A percentile compares a stretch with the other conserved stretches of the same genome.
phyloP scores from a whole-genome alignment of 2,113 vertebrate genomes.

The Holacanthus passer region DNA sequence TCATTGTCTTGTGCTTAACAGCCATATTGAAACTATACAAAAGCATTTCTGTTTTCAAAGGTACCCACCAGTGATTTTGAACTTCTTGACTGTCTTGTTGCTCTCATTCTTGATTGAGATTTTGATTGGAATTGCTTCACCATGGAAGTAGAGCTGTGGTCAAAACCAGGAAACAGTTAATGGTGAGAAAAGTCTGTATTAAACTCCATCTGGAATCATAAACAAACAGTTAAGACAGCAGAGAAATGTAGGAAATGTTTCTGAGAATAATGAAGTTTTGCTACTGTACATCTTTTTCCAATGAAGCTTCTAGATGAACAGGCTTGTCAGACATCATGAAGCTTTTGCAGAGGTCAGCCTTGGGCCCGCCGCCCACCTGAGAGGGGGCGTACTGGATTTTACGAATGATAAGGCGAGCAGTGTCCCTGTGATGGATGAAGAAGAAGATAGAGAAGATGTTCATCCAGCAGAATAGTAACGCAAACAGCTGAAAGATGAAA shows the following conservation, averaged over 20 bases:
- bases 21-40: neutral
- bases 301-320: conserved; percentile 88
- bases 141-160: conserved; percentile 90
- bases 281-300: conserved; percentile 88
- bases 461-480: neutral
- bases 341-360: conserved; percentile 85
- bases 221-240: neutral
- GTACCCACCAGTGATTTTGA: conserved; percentile 87
- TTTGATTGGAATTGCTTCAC: conserved; percentile 86
- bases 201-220: neutral
- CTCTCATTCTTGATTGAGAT: conserved; percentile 92
- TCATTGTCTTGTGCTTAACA: neutral
- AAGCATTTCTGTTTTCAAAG: neutral
- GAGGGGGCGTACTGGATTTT: conserved; percentile 92
- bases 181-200: neutral
- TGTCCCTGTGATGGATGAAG: conserved; percentile 85
- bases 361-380: conserved; percentile 79
- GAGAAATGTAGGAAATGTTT: neutral
- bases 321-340: conserved; percentile 96
- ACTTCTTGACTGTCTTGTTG: conserved; percentile 92
- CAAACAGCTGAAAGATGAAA: neutral
- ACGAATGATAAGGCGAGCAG: conserved; percentile 88
- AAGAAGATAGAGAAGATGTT: neutral
- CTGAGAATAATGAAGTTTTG: neutral
- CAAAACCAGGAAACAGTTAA: conserved; percentile 30